Evolutionary conservation across 1,140 invertebrate genomes (phyloP), one percentile per base, ranked within the genome.

Genomic region (Ladona fulva): DNA sequence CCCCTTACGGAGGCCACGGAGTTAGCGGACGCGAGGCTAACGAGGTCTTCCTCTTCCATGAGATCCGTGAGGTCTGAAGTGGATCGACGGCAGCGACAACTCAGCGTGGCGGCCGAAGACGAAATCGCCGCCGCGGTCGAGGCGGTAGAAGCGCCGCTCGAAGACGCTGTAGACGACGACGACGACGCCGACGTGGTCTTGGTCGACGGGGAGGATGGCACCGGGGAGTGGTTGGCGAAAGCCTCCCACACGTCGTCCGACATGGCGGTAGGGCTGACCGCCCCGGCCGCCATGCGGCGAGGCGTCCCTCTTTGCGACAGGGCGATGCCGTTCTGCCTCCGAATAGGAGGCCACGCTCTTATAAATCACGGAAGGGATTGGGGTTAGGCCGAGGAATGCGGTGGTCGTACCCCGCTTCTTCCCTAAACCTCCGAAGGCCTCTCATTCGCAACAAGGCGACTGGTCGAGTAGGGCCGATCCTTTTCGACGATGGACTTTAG

Each of bases 21-120:
- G 52, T 22, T 66, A 5, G 52, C 52, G 52, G 52, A 66, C 52
- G 52, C 52, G 16, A 66, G 52, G 52, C 52, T 66, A 5, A 22
- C 52, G 16, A 66, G 52, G 12, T 66, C 52, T 22, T 66, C 77
- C 24, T 78, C 77, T 74, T 78, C 79, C 75, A 74, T 44, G n/a
- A 79, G 77, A 29, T 79, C 79, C 44, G 79, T 79, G 1, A 79
- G 76, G 75, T 79, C 79, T 19, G 79, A 79, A 1, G 79, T 79
- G 25, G 79, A 79, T 7, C 79, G 42, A 0, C 79, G 77, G 42
- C 75, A 78, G 12, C 77, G 25, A 11, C 52, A 66, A 24, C 24
- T 75, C 5, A 75, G 74, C 52, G 52, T 66, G 5, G 52, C 52
- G 52, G 74, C 29, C 73, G 76, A 79, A 22, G 78, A 77, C 3